Evolutionary conservation across 2,797 vertebrate species (phyloP).

Genomic region (Sparidentex hasta): DNA sequence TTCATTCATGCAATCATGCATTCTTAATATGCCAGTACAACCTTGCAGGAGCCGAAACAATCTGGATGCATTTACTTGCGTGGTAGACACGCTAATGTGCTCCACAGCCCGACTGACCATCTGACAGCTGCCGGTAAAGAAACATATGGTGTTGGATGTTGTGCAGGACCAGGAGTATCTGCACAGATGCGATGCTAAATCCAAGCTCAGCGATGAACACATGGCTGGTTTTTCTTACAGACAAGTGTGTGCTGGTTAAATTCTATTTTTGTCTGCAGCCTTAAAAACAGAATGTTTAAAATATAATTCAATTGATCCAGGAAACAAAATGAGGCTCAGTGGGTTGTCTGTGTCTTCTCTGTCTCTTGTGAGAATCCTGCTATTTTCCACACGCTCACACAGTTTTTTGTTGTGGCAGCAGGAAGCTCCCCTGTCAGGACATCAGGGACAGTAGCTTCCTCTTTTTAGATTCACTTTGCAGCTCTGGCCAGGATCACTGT

Average conservation of each 20-base stretch:
- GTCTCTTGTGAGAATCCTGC: background rate
- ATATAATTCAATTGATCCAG: background rate
- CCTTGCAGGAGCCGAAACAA: slow-evolving; percentile 59
- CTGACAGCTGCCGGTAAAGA: slow-evolving; percentile 52
- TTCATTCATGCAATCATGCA: slow-evolving; percentile 39
- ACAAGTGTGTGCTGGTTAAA: background rate
- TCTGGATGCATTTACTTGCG: slow-evolving; percentile 63
- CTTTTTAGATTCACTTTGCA: background rate
- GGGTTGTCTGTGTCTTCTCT: background rate
- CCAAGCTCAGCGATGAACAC: slow-evolving; percentile 15
- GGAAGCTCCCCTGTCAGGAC: background rate
- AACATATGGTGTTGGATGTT: slow-evolving; percentile 53
- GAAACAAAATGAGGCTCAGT: background rate
- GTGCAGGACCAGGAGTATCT: slow-evolving; percentile 8
- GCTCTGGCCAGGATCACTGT: background rate
- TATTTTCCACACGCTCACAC: background rate
- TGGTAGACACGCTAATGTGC: slow-evolving; percentile 34
- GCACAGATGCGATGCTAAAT: background rate
- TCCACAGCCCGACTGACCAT: slow-evolving; percentile 44
- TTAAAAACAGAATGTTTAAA: background rate
- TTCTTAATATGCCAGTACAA: slow-evolving; percentile 42
- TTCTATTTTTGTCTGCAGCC: too few species aligned
- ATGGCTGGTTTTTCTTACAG: background rate
- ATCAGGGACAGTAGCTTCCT: background rate
- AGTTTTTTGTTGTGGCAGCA: background rate